These are phyloP conservation scores for Neodontobutis hainanensis DNA, from an alignment of 2,113 vertebrate species.

Conservation along the genomic window DNA sequence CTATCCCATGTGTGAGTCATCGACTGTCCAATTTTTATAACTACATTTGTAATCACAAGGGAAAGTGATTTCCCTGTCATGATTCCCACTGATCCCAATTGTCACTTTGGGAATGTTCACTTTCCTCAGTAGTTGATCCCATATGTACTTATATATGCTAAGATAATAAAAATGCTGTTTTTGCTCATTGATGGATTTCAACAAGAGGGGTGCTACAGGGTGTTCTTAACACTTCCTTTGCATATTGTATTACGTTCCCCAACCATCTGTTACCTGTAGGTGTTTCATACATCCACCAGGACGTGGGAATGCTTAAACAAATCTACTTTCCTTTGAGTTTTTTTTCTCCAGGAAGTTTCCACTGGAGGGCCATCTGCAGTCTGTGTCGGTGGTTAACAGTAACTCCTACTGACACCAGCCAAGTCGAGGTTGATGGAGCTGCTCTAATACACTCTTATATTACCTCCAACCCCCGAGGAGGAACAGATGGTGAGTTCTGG, in stretches of 20 bases:
- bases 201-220: constrained; percentile 12
- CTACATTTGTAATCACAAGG: constrained; percentile 38
- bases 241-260: constrained; percentile 17
- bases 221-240: constrained; percentile 35
- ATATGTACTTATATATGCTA: not conserved
- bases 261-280: constrained; percentile 55
- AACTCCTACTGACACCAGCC: constrained; percentile 24
- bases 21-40: constrained; percentile 48
- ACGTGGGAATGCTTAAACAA: not conserved
- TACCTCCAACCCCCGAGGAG: constrained; percentile 27
- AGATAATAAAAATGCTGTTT: constrained; percentile 8
- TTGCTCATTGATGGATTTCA: constrained; percentile 7
- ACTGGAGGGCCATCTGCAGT: constrained; percentile 19
- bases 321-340: not conserved
- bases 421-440: constrained; percentile 32
- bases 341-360: constrained; percentile 21
- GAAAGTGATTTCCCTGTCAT: constrained; percentile 28
- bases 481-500: constrained; percentile 77
- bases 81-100: constrained; percentile 11
- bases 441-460: constrained; percentile 36
- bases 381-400: constrained; percentile 19
- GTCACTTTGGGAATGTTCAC: constrained; percentile 31
- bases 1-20: constrained; percentile 50
- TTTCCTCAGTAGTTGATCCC: constrained; percentile 10
- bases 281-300: constrained; percentile 10